Evolutionary conservation across 2,888 invertebrate species (phyloP).

Genomic region (Caradrina clavipalpis): DNA sequence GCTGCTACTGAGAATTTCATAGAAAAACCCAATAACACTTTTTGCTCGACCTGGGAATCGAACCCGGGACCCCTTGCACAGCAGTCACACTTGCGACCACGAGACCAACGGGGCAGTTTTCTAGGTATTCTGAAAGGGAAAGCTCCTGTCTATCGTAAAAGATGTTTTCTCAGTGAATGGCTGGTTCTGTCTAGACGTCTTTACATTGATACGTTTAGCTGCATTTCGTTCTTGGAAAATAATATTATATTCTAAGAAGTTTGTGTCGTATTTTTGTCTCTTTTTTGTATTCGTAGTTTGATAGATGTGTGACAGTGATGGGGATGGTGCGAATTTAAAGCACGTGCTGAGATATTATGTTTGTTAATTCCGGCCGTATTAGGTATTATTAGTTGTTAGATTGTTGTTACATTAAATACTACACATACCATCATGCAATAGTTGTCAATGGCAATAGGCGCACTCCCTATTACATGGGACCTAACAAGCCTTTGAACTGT

Average conservation of each 20-base stretch:
- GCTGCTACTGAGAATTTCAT: no score
- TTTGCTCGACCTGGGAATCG: no score
- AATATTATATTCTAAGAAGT: not conserved
- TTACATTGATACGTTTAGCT: not conserved
- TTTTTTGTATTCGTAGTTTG: not conserved
- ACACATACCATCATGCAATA: no score
- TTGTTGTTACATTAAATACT: no score
- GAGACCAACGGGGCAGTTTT: no score
- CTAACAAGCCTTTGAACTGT: no score
- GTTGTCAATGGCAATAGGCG: no score
- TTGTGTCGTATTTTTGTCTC: not conserved
- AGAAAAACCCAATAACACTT: no score
- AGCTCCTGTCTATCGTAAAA: not conserved
- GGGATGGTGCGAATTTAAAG: not conserved
- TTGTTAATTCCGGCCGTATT: not conserved
- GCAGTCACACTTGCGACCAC: no score
- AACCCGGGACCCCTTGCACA: no score
- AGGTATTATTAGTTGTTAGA: not conserved
- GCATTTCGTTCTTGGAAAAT: not conserved
- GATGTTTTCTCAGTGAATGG: not conserved
- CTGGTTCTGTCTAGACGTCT: not conserved
- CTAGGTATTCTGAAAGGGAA: conserved; percentile 13
- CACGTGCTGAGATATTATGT: not conserved
- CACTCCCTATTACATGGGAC: no score
- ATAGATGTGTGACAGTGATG: not conserved